Evolutionary conservation across 2,113 vertebrate species (phyloP).

Genomic region (Atlantisia rogersi): DNA sequence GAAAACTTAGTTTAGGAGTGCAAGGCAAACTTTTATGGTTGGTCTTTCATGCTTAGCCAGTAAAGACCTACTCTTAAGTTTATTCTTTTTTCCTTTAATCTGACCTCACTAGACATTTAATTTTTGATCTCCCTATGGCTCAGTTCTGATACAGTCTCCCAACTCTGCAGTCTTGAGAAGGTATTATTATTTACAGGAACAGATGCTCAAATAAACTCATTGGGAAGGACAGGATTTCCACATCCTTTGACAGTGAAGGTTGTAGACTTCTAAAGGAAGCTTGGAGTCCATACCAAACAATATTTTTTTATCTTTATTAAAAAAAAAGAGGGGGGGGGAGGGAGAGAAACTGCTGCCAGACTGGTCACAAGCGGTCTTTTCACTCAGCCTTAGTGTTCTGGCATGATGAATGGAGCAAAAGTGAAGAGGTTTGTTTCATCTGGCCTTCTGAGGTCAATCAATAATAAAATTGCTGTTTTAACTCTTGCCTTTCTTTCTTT

Average conservation of each 20-base stretch:
- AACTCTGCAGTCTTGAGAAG: not conserved
- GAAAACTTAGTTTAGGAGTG: not conserved
- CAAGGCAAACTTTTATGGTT: not conserved
- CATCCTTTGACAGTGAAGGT: constrained; percentile 16
- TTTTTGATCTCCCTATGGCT: not conserved
- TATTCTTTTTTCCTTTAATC: not conserved
- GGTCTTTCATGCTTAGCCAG: not conserved
- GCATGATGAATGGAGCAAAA: not conserved
- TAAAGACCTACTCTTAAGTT: not conserved
- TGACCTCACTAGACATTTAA: not conserved
- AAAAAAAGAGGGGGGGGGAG: not conserved
- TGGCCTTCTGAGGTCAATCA: not conserved
- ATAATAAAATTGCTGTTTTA: constrained; percentile 27
- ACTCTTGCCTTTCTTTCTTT: constrained; percentile 18
- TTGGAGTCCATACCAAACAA: not conserved
- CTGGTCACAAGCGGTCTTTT: not conserved
- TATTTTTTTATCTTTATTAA: not conserved
- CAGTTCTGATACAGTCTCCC: not conserved
- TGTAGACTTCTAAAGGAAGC: constrained; percentile 32
- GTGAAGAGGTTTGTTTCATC: not conserved
- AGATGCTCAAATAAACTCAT: not conserved
- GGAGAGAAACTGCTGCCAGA: not conserved
- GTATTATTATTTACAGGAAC: constrained; percentile 39
- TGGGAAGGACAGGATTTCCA: not conserved
- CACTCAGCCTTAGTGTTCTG: not conserved